Percentiles rank a stretch among this genome's conserved stretches.
Evolutionary conservation across 2,888 invertebrate genomes (phyloP).

Genomic region (Phanerotoma sp.): DNA sequence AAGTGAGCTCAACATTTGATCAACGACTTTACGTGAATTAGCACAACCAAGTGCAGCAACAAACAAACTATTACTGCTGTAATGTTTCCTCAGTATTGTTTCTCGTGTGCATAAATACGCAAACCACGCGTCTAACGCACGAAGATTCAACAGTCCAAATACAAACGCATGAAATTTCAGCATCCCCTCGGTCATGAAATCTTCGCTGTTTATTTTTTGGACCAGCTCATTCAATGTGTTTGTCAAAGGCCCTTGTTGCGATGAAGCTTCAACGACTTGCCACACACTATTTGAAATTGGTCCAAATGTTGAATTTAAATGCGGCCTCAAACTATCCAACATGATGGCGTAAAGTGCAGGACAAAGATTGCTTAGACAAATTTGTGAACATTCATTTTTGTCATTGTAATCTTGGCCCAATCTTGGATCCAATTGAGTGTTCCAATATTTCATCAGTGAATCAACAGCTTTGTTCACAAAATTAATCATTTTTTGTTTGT

Average conservation of each 20-base stretch:
- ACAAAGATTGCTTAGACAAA: constrained; percentile 75
- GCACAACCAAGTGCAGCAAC: constrained; percentile 62
- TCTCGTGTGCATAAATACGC: constrained; percentile 84
- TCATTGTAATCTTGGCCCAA: constrained; percentile 54
- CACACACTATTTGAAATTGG: constrained; percentile 84
- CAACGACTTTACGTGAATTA: constrained; percentile 62
- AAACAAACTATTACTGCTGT: constrained; percentile 73
- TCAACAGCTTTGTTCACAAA: constrained; percentile 76
- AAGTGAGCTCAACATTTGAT: constrained; percentile 74
- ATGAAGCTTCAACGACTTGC: constrained; percentile 87
- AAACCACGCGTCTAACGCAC: constrained; percentile 89
- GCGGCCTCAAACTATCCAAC: constrained; percentile 80
- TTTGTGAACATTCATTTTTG: constrained; percentile 70
- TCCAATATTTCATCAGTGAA: constrained; percentile 66
- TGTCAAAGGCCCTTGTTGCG: constrained; percentile 83
- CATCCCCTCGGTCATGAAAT: constrained; percentile 78
- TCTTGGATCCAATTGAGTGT: constrained; percentile 67
- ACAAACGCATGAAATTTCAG: constrained; percentile 89
- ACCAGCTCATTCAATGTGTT: constrained; percentile 82
- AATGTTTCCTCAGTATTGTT: constrained; percentile 78
- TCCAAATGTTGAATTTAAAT: constrained; percentile 81
- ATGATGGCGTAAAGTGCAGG: constrained; percentile 83
- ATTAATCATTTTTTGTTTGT: constrained; percentile 69
- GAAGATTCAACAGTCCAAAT: constrained; percentile 80
- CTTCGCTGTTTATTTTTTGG: constrained; percentile 78